Conservation (phyloP, 2,113 vertebrate genomes). For the Strix aluco region DNA sequence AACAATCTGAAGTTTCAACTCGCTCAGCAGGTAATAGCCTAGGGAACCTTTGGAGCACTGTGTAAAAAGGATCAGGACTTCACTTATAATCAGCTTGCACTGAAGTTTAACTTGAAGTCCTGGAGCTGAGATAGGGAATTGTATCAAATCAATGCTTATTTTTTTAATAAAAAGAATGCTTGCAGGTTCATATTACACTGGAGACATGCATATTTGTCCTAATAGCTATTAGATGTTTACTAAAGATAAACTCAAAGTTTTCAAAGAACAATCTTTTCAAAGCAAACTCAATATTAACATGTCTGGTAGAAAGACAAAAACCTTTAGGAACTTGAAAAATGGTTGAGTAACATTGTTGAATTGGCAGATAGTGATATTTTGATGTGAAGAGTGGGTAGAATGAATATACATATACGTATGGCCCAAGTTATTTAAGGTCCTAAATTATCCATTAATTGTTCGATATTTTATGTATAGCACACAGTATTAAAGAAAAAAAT, state of each 20-base stretch:
- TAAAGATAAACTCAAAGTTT: neutral
- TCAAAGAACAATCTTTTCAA: neutral
- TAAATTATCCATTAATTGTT: neutral
- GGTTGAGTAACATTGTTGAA: neutral
- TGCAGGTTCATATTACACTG: neutral
- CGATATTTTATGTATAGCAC: neutral
- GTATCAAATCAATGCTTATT: neutral
- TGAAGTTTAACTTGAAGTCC: neutral
- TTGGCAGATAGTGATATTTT: neutral
- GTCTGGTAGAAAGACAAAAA: neutral
- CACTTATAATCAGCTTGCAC: neutral
- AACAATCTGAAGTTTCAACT: neutral
- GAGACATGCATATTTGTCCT: neutral
- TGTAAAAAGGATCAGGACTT: neutral
- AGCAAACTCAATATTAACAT: neutral
- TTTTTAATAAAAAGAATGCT: neutral
- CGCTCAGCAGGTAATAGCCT: neutral
- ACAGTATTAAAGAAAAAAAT: neutral
- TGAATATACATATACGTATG: neutral
- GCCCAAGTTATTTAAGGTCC: neutral
- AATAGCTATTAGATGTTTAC: neutral
- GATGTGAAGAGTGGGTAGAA: neutral
- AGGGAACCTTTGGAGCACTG: neutral
- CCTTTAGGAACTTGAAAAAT: neutral
- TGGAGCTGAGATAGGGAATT: neutral